Base-by-base conservation (phyloP, 2,888 invertebrate genomes). In the Netelia inedita region DNA sequence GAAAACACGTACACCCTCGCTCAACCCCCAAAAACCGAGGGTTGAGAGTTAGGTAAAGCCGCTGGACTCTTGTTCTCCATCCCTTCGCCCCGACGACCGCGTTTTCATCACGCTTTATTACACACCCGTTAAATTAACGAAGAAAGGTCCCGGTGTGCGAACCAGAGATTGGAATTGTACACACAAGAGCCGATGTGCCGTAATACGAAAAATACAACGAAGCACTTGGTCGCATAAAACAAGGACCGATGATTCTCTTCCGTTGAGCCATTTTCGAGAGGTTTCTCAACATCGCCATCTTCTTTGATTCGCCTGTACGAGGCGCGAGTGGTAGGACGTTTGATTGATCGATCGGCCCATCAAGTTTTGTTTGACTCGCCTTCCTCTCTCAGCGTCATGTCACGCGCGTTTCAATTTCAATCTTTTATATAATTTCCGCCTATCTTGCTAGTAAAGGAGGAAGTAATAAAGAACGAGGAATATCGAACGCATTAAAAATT, bases 21-120 rank as follows among this genome's bases (percentile, higher is more conserved):
- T 68, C 73, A 73, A 66, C 65, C 66, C 63, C 28, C 72, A 66
- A 28, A 55, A 63, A 69, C 50, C 35, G 46, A 71, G 21, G 14
- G 14, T 23, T 10, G 50, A 41, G 73, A 72, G 63, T 59, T 23
- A 63, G 63, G 66, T 69, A 69, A 14, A 68, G 57, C 72, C 50
- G 53, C 68, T 19, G 73, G 59, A 66, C 65, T 63, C 63, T 68
- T n/a, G 63, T 83, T 83, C 55, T 75, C 71, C 66, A 73, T 76
- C 53, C 65, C 63, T 76, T 55, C 74, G 75, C 72, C 84, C 74
- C 28, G 28, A 28, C 85, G 66, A 76, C 83, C 82, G 81, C 68
- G 85, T 83, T 85, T 78, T 87, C 85, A 87, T 87, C 85, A 79
- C 85, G 76, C 81, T 84, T 84, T 84, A 84, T 84, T 85, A 87